phyloP scores from a whole-genome alignment of 2,888 invertebrate genomes.

The Caenorhabditis becei region DNA sequence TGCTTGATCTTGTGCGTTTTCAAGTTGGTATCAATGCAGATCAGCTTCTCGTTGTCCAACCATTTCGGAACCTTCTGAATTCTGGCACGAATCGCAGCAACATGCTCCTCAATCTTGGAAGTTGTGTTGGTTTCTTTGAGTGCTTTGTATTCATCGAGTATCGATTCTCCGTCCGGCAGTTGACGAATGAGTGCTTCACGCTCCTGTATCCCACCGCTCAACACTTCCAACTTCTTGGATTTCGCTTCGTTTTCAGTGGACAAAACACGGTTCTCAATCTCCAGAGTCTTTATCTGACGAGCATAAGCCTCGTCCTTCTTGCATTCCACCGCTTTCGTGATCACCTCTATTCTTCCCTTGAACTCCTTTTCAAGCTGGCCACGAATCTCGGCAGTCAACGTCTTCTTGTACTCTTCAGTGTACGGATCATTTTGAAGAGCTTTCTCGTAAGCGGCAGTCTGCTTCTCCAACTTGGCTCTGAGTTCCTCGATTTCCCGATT shows the following conservation, averaged over 20 bases:
- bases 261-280: constrained; percentile 66
- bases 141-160: constrained; percentile 39
- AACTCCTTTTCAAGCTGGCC: constrained; percentile 70
- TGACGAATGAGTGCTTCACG: constrained; percentile 30
- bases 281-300: constrained; percentile 71
- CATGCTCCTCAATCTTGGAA: constrained; percentile 28
- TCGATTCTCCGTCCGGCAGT: constrained; percentile 37
- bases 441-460: constrained; percentile 56
- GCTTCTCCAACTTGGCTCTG: constrained; percentile 65
- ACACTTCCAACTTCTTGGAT: constrained; percentile 38
- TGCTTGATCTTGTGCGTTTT: constrained; percentile 39
- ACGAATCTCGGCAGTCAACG: constrained; percentile 61
- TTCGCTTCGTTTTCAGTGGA: constrained; percentile 63
- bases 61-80: constrained; percentile 25
- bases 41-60: constrained; percentile 31
- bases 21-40: constrained; percentile 34
- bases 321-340: constrained; percentile 75
- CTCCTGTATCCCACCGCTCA: constrained; percentile 24
- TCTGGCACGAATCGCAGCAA: constrained; percentile 31
- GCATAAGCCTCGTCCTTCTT: constrained; percentile 74
- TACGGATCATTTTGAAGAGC: constrained; percentile 54
- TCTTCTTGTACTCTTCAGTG: constrained; percentile 61
- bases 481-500: constrained; percentile 63
- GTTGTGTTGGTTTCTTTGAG: constrained; percentile 40
- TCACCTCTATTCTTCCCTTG: constrained; percentile 71